Base-by-base conservation (phyloP, 2,113 vertebrate genomes). In the Halcyon malimbica region DNA sequence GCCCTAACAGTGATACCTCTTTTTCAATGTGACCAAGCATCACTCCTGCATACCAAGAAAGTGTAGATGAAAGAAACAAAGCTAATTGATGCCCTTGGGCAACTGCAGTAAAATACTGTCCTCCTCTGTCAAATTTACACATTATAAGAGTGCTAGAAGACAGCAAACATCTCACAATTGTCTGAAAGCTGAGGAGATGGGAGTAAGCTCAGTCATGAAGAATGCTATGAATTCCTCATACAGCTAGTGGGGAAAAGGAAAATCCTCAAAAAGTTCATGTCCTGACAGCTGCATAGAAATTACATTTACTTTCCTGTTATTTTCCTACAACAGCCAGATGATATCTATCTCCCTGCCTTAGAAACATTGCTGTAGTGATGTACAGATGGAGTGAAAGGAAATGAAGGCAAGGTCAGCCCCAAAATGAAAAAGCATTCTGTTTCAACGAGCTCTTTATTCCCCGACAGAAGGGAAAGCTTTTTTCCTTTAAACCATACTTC, bases 361-460 rank as follows among this genome's bases (percentile, higher is more conserved):
- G 64, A 42, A 78, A 91, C 42, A 42, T 39, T 91, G 28, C 37
- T 67, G 23, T 67, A 78, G 51, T 64, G 68, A 78, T 18, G 11
- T 39, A 35, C 73, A 84, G 73, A 75, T 91, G 65, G 69, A 91
- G 10, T 59, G 80, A 89, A 83, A 62, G 56, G 64, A 89, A 93
- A 88, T 59, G 41, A 92, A 93, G 48, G 39, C 60, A 89, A 83
- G 79, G 83, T 90, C 95, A 84, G 20, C 46, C 64, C n/a, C 20
- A 5, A 91, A 91, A 89, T 67, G 69, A 81, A 91, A 83, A 94
- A 77, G n/a, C 42, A 59, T 83, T 88, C 25, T 90, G 59, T 92
- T 95, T 53, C 79, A 93, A 65, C 23, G 65, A 90, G 41, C 19
- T 23, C 13, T 80, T 76, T 80, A 64, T 80, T 57, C 21, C 37